Evolutionary conservation across 2,888 invertebrate genomes (phyloP), one percentile per base, ranked within the genome.

Genomic region (Cancer borealis): DNA sequence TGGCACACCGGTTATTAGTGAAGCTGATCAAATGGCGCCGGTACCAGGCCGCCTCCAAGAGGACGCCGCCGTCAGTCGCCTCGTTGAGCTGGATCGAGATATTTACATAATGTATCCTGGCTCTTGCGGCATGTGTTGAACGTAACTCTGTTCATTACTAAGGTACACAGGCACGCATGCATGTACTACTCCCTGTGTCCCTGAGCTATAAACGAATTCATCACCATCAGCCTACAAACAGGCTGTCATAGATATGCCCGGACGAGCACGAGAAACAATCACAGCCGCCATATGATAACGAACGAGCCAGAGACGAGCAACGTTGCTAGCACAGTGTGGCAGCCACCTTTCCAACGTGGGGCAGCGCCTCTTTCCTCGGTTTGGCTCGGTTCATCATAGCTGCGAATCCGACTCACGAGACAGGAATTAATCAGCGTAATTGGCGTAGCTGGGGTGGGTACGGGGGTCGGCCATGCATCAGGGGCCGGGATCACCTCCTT

Each of bases 401-500:
- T 90, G 49, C 47, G 46, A 49, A 49, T 30, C 90, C 90, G 30
- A 60, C 49, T 30, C 30, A 49, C 54, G 54, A 90, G 54, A 90
- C 54, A 90, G 90, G 91, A 91, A 91, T 91, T 91, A 91, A 91
- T 91, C 91, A 47, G 73, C 66, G 91, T 91, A 91, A 60, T 91
- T 60, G 91, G 45, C 30, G 91, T 73, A 30, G 91, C 49, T 39
- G 89, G n/a, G 73, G 73, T 21, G 45, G 54, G 45, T 30, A 26
- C 6, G 49, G 49, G 79, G n/a, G 79, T 30, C 66, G 30, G 66
- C 91, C 30, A 91, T 91, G 91, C 66, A 66, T 60, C 91, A 91
- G 47, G 49, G 91, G 91, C 30, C 47, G 66, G 91, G 91, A 91
- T 91, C 91, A 91, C 60, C 60, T 91, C 91, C 66, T 91, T 91